phyloP scores from a whole-genome alignment of 2,113 vertebrate species.

The Microcebus tavaratra region DNA sequence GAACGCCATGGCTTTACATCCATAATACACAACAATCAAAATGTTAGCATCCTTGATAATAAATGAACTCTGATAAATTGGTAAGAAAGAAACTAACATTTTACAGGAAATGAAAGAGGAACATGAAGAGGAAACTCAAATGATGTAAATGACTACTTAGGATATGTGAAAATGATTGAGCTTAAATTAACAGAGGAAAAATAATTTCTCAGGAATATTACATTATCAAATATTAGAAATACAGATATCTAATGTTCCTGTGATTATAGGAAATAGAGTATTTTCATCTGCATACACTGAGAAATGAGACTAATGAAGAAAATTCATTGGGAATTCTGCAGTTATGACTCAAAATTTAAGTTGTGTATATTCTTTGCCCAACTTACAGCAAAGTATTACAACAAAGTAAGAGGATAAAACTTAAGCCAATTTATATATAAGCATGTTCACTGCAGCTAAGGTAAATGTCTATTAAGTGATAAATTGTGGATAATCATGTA shows the following conservation, averaged over 20 bases:
- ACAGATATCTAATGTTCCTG: background rate
- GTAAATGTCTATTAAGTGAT: background rate
- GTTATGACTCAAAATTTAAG: background rate
- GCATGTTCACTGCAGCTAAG: background rate
- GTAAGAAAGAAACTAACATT: conserved; percentile 23
- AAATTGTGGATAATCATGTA: background rate
- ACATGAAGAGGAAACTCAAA: conserved; percentile 24
- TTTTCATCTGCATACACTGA: background rate
- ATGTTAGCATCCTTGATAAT: conserved; percentile 34
- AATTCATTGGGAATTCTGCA: background rate
- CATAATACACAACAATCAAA: background rate
- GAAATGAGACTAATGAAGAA: background rate
- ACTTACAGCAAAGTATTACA: background rate
- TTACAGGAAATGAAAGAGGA: background rate
- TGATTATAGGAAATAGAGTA: background rate
- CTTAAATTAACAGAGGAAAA: conserved; percentile 18
- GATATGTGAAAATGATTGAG: conserved; percentile 9
- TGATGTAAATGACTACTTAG: conserved; percentile 29
- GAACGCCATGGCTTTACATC: background rate
- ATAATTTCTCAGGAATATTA: conserved; percentile 5
- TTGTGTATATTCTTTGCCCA: background rate
- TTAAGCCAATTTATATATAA: background rate
- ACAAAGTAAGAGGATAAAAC: background rate
- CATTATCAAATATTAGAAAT: conserved; percentile 7
- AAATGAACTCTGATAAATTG: conserved; percentile 6